phyloP scores from a whole-genome alignment of 2,888 invertebrate genomes.

The Lepidocyrtoides sp. region DNA sequence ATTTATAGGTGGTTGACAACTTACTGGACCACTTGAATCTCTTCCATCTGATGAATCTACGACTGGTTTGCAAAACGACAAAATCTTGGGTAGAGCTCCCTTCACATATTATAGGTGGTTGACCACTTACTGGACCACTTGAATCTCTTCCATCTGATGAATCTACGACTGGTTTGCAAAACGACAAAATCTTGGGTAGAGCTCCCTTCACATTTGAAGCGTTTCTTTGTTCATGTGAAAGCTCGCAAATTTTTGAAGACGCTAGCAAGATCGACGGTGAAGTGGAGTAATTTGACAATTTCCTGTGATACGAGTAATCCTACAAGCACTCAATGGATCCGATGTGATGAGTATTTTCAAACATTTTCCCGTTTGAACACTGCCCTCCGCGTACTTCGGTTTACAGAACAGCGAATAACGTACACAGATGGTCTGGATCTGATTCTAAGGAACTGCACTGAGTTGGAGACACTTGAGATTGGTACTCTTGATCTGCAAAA shows the following conservation, averaged over 20 bases:
- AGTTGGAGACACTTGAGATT: constrained; percentile 21
- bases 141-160: constrained; percentile 58
- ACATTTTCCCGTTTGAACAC: constrained; percentile 17
- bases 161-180: constrained; percentile 57
- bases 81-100: constrained; percentile 65
- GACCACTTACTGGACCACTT: not conserved
- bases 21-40: constrained; percentile 19
- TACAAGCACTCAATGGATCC: constrained; percentile 31
- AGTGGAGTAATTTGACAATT: constrained; percentile 52
- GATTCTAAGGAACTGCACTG: constrained; percentile 41
- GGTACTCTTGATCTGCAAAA: constrained; percentile 55
- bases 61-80: constrained; percentile 53
- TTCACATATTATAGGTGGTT: too few relatives aligned
- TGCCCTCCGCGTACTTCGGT: constrained; percentile 18
- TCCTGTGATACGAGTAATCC: constrained; percentile 37
- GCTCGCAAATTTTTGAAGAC: constrained; percentile 47
- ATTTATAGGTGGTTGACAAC: constrained; percentile 11
- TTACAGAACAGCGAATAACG: constrained; percentile 50
- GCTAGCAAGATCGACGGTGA: constrained; percentile 11
- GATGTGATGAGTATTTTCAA: constrained; percentile 21
- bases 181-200: constrained; percentile 64
- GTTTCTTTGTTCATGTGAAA: constrained; percentile 32
- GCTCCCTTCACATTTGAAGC: constrained; percentile 36
- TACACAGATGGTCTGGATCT: constrained; percentile 42
- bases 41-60: constrained; percentile 63